Evolutionary conservation across 2,797 vertebrate species (phyloP), one percentile per base, ranked within the genome.

Genomic region (Cephalopachus bancanus): DNA sequence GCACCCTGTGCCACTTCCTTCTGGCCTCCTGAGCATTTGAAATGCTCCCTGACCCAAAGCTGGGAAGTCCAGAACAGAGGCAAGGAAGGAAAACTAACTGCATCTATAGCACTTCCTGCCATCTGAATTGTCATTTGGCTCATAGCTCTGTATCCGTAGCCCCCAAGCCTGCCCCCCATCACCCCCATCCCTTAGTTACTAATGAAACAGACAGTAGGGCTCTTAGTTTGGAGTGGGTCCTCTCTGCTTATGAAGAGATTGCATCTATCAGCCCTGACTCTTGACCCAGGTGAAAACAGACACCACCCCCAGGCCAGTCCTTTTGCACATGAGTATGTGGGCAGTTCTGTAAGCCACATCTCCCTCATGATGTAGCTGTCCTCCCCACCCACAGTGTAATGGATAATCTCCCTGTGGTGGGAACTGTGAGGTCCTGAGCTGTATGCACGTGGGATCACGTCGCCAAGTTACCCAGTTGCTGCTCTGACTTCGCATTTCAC

Each of bases 261-360:
- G 14, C 74, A 67, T 90, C 62, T 75, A 0, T 67, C 78, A 84
- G 76, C n/a, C 30, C 88, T 60, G n/a, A 91, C 69, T 92, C 93
- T 69, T 55, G 44, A 72, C 62, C 69, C 62, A 62, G 55, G 30
- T 83, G 17, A 44, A 93, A 74, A 64, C 44, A 83, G 64, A 93
- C 30, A 24, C 37, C 33, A 33, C 28, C 30, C 49, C 72, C 17
- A n/a, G 80, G n/a, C 90, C 62, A 9, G n/a, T 26, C 10, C 64
- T 76, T 28, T 71, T n/a, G 55, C n/a, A 3, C 17, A 5, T 14
- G n/a, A 33, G 53, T 60, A 1, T 16, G 6, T 8, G 51, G 37
- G 22, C n/a, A 67, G 37, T 76, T 75, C 44, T 20, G 4, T 49
- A n/a, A 80, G 76, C n/a, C 49, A 0, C 1, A 0, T 12, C 28